A percentile compares a stretch with the other conserved stretches of the same genome.
Conservation (phyloP, 2,113 vertebrate genomes). For the Oncorhynchus kisutch region DNA sequence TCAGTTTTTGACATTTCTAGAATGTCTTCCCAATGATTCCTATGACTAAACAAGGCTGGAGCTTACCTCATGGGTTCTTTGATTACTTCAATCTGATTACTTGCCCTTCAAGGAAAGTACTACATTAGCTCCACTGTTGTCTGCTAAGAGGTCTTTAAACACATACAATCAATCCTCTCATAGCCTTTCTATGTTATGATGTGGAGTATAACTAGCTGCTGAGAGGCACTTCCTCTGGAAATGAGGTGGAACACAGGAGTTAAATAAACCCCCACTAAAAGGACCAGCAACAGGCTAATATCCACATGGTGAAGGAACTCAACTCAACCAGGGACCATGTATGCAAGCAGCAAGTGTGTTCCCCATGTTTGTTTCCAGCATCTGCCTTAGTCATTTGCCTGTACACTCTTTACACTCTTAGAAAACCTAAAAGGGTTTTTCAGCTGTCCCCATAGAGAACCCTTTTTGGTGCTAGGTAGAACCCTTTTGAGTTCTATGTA, state of each 20-base stretch:
- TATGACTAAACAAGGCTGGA: constrained; percentile 20
- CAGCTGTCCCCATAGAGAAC: no score
- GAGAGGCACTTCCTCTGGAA: constrained; percentile 32
- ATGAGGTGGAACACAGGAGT: constrained; percentile 34
- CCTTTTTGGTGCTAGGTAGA: no score
- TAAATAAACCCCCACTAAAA: constrained; percentile 34
- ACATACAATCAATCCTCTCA: constrained; percentile 1
- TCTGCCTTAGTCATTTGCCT: constrained; percentile 58
- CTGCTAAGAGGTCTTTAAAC: constrained; percentile 1
- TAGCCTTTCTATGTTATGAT: constrained; percentile 31
- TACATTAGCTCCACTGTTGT: constrained; percentile 9
- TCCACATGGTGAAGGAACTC: constrained; percentile 32
- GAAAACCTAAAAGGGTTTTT: no score
- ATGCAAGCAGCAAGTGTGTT: neutral
- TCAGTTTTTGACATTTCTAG: constrained; percentile 15
- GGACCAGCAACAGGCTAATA: constrained; percentile 6
- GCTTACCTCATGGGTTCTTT: constrained; percentile 1
- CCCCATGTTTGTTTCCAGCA: constrained; percentile 23
- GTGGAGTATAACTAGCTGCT: constrained; percentile 38
- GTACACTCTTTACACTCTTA: constrained; percentile 41
- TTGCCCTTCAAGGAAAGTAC: constrained; percentile 28
- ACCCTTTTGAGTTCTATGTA: no score
- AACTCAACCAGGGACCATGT: constrained; percentile 41
- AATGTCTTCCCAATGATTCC: constrained; percentile 23
- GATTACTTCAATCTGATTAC: no score